Evolutionary conservation across 2,888 invertebrate genomes (phyloP).

Genomic region (Heteropelma amictum): DNA sequence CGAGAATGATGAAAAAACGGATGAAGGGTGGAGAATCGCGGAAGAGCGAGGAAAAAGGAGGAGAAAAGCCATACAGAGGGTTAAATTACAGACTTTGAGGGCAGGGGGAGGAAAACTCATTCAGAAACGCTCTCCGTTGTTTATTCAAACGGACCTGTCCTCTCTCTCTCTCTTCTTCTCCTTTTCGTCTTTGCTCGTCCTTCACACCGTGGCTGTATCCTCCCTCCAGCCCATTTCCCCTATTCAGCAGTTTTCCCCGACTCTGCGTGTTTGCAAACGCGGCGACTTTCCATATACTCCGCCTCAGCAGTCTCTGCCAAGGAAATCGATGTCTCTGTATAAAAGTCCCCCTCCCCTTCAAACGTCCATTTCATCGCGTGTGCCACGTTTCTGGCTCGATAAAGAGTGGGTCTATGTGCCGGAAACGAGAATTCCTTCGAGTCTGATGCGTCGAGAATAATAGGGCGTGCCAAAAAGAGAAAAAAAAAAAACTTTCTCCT

Average conservation of each 20-base stretch:
- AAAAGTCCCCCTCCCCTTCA: background rate
- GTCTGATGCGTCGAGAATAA: too few species aligned
- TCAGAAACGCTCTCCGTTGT: conserved; percentile 60
- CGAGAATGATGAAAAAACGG: conserved; percentile 44
- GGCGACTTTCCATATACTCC: too few species aligned
- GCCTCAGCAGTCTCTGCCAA: background rate
- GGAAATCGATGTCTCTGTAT: conserved; percentile 1
- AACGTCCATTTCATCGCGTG: conserved; percentile 1
- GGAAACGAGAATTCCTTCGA: too few species aligned
- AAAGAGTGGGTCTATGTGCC: too few species aligned
- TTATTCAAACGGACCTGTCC: conserved; percentile 63
- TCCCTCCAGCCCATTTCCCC: background rate
- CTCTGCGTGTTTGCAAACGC: background rate
- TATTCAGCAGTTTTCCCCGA: conserved; percentile 7
- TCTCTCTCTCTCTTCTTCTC: conserved; percentile 1
- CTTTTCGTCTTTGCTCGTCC: too few species aligned
- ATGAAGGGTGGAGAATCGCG: conserved; percentile 28
- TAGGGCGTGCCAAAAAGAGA: too few species aligned
- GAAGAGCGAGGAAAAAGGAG: conserved; percentile 6
- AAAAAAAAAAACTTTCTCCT: too few species aligned
- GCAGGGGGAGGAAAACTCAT: conserved; percentile 58
- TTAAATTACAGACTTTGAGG: conserved; percentile 37
- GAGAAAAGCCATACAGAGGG: conserved; percentile 36
- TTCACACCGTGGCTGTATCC: too few species aligned
- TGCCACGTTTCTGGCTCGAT: background rate